Evolutionary conservation across 2,888 invertebrate species (phyloP).

Genomic region (Trachelus tabidus): DNA sequence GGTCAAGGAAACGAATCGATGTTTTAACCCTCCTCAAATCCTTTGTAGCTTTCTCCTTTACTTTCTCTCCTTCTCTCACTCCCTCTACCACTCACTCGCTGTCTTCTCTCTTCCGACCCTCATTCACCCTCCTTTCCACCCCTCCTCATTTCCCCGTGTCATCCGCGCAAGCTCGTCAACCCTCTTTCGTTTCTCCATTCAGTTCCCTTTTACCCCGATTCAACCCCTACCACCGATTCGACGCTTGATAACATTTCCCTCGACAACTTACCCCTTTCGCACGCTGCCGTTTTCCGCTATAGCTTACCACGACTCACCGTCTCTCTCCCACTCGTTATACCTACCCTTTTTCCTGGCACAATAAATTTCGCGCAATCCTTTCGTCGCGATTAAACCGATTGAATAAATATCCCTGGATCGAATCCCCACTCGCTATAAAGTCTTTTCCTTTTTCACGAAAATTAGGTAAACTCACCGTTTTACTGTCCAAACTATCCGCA

Average conservation of each 20-base stretch:
- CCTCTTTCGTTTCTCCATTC: conserved; percentile 60
- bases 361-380: not conserved
- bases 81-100: conserved; percentile 26
- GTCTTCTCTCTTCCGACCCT: conserved; percentile 21
- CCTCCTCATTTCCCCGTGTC: conserved; percentile 33
- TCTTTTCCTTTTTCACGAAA: not conserved
- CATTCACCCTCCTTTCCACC: conserved; percentile 32
- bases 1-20: conserved; percentile 64
- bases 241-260: conserved; percentile 62
- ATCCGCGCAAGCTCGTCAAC: conserved; percentile 38
- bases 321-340: not conserved
- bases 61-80: conserved; percentile 32
- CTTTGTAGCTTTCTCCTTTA: conserved; percentile 37
- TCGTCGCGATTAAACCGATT: not conserved
- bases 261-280: conserved; percentile 60
- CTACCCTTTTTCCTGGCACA: not conserved
- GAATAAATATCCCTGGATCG: not conserved
- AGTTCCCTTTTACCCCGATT: conserved; percentile 47
- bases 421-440: not conserved
- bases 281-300: not conserved
- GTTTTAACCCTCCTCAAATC: conserved; percentile 46
- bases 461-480: not conserved
- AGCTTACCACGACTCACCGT: not conserved
- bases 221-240: conserved; percentile 50
- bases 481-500: not conserved